A percentile compares a stretch with the other conserved stretches of the same genome.
Conservation (phyloP, 2,797 vertebrate species). For the Brotogeris chrysoptera region DNA sequence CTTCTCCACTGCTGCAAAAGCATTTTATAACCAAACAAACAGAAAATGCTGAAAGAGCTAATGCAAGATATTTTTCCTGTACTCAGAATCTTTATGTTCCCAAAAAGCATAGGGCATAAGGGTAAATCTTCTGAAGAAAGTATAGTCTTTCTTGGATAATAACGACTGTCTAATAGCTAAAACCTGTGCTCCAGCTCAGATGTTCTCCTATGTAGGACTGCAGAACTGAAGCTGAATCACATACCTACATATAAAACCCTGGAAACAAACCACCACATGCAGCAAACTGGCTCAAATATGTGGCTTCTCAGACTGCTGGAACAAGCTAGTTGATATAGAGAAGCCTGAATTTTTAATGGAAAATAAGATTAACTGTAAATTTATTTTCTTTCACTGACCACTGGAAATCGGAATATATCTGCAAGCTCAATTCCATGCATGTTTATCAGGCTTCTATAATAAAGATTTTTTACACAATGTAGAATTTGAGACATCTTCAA, state of each 20-base stretch:
- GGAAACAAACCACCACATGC: neutral
- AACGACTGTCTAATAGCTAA: neutral
- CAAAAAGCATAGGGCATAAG: neutral
- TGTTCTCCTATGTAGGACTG: neutral
- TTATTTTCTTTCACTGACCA: neutral
- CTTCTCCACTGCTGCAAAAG: neutral
- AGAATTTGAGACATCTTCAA: neutral
- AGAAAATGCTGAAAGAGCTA: neutral
- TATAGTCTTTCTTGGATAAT: neutral
- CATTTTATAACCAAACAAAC: fast-evolving
- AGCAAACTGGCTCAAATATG: neutral
- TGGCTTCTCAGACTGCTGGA: neutral
- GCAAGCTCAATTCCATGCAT: neutral
- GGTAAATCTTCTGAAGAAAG: neutral
- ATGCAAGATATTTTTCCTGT: neutral
- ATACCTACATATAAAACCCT: fast-evolving
- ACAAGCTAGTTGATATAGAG: neutral
- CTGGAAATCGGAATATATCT: neutral
- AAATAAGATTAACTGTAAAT: neutral
- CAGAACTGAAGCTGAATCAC: neutral
- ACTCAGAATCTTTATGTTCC: neutral
- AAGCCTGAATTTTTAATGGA: neutral
- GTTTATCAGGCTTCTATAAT: neutral
- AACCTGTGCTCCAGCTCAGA: neutral
- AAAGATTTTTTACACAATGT: neutral